A percentile compares a stretch with the other conserved stretches of the same genome.
phyloP scores from a whole-genome alignment of 1,140 invertebrate genomes.

The Cydia splendana region DNA sequence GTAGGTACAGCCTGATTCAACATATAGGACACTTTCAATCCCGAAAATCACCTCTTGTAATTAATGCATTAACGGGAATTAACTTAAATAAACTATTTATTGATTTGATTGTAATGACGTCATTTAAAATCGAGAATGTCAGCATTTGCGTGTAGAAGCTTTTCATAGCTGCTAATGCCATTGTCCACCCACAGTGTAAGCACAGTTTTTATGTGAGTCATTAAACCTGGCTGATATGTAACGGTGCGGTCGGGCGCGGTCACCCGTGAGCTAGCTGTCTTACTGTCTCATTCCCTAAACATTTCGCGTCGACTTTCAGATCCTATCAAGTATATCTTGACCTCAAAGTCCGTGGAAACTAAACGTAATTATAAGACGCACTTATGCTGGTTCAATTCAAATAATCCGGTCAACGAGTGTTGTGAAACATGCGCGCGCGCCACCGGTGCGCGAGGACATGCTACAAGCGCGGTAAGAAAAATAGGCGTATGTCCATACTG shows the following conservation, averaged over 20 bases:
- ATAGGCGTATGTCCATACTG: not conserved
- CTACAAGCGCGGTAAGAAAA: not conserved
- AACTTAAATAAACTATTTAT: too few species aligned
- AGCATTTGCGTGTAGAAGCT: not conserved
- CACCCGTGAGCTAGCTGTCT: constrained; percentile 26
- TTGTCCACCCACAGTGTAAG: constrained; percentile 20
- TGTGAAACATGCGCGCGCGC: not conserved
- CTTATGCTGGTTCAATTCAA: not conserved
- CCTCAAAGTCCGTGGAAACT: not conserved
- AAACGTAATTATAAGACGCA: not conserved
- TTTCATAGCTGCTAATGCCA: not conserved
- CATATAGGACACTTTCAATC: too few species aligned
- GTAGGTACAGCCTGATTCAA: too few species aligned
- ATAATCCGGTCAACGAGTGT: not conserved
- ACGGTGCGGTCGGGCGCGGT: constrained; percentile 24
- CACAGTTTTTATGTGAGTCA: constrained; percentile 30
- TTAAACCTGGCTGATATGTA: constrained; percentile 26
- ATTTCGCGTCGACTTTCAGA: not conserved
- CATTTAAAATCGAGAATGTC: too few species aligned
- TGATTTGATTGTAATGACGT: too few species aligned
- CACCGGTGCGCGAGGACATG: not conserved
- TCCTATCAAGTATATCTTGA: not conserved
- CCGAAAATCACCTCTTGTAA: too few species aligned
- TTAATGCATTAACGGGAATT: too few species aligned
- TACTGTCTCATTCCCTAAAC: not conserved